These are phyloP conservation scores for Wiebesia pumilae DNA, from an alignment of 1,140 invertebrate genomes.

Conservation along the genomic window DNA sequence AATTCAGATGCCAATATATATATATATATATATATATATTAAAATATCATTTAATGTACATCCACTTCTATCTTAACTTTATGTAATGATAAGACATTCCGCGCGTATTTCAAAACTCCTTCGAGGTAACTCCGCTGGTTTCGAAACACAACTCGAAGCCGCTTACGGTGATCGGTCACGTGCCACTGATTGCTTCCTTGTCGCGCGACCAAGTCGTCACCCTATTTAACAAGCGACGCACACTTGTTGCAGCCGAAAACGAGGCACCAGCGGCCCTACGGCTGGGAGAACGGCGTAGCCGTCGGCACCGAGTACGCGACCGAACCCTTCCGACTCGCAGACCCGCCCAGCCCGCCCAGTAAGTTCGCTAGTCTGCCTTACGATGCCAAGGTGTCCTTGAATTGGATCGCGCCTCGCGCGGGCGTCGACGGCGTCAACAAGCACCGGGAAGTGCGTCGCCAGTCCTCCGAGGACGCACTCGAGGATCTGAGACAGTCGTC, in stretches of 20 bases:
- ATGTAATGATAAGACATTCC: too few species aligned
- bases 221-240: too few species aligned
- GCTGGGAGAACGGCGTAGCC: conserved; percentile 79
- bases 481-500: conserved; percentile 81
- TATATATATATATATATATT: too few species aligned
- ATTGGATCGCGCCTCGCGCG: conserved; percentile 81
- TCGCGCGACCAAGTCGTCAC: too few species aligned
- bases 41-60: too few species aligned
- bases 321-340: conserved; percentile 73
- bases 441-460: neutral
- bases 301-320: conserved; percentile 71
- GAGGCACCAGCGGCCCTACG: conserved; percentile 82
- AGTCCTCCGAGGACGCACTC: conserved; percentile 79
- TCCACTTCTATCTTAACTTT: too few species aligned
- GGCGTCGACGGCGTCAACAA: conserved; percentile 58
- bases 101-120: too few species aligned
- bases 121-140: too few species aligned
- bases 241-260: conserved; percentile 80
- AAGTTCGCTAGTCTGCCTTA: conserved; percentile 82
- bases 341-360: conserved; percentile 76
- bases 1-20: too few species aligned
- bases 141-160: too few species aligned
- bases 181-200: too few species aligned
- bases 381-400: conserved; percentile 71
- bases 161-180: too few species aligned